Conservation (phyloP, 2,888 invertebrate species). For the Smittia aterrima region DNA sequence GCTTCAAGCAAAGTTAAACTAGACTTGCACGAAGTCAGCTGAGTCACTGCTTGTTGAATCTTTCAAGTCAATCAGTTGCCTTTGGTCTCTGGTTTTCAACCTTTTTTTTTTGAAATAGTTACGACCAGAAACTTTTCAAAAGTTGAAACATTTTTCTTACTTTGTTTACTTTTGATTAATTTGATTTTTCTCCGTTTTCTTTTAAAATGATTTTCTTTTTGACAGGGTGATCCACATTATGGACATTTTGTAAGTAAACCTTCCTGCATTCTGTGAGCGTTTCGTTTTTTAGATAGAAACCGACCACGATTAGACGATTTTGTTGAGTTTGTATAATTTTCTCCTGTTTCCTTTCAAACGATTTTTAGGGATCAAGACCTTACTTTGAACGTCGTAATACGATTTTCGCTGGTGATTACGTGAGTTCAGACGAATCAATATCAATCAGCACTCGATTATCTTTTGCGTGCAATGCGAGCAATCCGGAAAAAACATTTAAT, state of each 20-base stretch:
- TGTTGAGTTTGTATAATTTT: not conserved
- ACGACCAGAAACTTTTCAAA: not conserved
- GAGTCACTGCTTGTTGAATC: no score
- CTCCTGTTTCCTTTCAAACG: not conserved
- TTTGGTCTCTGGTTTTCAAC: not conserved
- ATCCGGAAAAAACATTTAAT: not conserved
- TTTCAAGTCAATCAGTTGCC: not conserved
- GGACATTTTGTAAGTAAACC: slow-evolving; percentile 39
- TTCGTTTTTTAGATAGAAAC: no score
- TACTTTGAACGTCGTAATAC: no score
- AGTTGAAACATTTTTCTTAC: not conserved
- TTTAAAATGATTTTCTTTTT: not conserved
- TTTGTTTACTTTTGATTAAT: slow-evolving; percentile 14
- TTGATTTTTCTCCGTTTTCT: not conserved
- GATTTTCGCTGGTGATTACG: not conserved
- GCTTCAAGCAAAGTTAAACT: no score
- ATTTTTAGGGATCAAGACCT: not conserved
- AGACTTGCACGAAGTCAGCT: no score
- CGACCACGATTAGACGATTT: no score
- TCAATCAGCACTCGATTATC: no score
- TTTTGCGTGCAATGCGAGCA: no score
- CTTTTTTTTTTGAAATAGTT: not conserved
- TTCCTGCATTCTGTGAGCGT: not conserved
- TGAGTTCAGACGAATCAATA: not conserved
- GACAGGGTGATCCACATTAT: slow-evolving; percentile 39